Evolutionary conservation across 2,797 vertebrate genomes (phyloP).

Genomic region (Schizothorax lantsangensis): DNA sequence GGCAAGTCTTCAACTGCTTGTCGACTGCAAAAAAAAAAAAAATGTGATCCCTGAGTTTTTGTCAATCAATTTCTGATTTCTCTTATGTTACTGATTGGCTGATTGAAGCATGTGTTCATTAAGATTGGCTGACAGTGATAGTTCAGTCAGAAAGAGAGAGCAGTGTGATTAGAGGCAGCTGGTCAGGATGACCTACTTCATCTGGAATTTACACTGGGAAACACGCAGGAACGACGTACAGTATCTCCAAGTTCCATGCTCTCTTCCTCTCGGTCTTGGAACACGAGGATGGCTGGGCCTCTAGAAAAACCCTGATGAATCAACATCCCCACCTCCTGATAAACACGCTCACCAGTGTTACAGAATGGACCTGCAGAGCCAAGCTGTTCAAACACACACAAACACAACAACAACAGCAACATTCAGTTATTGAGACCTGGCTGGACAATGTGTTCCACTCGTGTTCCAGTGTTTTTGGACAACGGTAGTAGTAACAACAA

Average conservation of each 20-base stretch:
- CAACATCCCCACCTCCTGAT: conserved; percentile 74
- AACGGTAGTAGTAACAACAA: conserved; percentile 18
- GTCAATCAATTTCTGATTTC: not conserved
- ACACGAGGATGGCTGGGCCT: conserved; percentile 47
- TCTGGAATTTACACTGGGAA: conserved; percentile 60
- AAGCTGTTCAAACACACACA: conserved; percentile 43
- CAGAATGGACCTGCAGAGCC: conserved; percentile 63
- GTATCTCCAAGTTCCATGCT: conserved; percentile 66
- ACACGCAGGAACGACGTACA: conserved; percentile 58
- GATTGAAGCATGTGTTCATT: conserved; percentile 9
- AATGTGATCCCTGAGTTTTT: not conserved
- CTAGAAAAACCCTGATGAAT: conserved; percentile 69
- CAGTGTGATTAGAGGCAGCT: conserved; percentile 29
- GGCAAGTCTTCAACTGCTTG: not conserved
- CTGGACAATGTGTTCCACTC: conserved; percentile 49
- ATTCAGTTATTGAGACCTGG: conserved; percentile 45
- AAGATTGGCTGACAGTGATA: not conserved
- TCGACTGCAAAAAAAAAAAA: not conserved
- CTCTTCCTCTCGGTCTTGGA: conserved; percentile 59
- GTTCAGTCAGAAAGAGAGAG: conserved; percentile 30
- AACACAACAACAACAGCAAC: conserved; percentile 41
- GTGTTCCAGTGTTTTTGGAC: conserved; percentile 41
- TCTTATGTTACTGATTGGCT: not conserved
- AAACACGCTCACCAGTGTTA: conserved; percentile 59
- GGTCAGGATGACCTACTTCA: conserved; percentile 50